phyloP scores from a whole-genome alignment of 2,113 vertebrate species.

The Hippocampus barbouri region DNA sequence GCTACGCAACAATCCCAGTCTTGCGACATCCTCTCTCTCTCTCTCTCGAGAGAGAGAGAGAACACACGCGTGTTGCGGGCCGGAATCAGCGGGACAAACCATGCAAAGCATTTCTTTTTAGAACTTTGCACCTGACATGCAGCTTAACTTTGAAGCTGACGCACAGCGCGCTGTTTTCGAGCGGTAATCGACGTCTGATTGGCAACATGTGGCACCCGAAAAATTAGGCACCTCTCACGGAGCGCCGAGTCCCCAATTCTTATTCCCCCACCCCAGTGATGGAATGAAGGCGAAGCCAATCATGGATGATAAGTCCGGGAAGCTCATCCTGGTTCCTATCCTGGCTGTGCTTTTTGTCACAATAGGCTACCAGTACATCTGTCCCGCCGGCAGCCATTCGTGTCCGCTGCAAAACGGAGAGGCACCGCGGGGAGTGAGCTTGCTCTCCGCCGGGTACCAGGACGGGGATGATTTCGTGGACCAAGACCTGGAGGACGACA shows the following conservation, averaged over 20 bases:
- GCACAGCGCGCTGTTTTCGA: constrained; percentile 20
- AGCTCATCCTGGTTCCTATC: constrained; percentile 87
- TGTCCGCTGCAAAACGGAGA: constrained; percentile 73
- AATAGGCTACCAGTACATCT: constrained; percentile 93
- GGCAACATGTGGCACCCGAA: constrained; percentile 59
- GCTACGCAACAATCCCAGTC: constrained; percentile 20
- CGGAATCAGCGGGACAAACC: constrained; percentile 1
- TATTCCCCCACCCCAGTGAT: constrained; percentile 56
- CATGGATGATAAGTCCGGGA: constrained; percentile 93
- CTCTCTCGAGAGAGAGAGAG: neutral
- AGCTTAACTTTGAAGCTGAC: constrained; percentile 42
- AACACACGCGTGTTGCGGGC: constrained; percentile 2
- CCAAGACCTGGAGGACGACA: constrained; percentile 77
- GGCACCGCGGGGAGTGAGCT: constrained; percentile 64
- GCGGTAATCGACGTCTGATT: neutral
- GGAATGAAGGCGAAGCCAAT: constrained; percentile 64
- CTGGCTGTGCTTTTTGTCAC: constrained; percentile 88
- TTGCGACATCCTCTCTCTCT: constrained; percentile 3
- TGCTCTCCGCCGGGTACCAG: constrained; percentile 57
- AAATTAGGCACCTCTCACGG: constrained; percentile 38
- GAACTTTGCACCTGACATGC: constrained; percentile 62
- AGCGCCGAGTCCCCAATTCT: constrained; percentile 43
- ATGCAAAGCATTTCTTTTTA: constrained; percentile 36
- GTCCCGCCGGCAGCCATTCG: constrained; percentile 76
- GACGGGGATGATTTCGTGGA: constrained; percentile 71